Evolutionary conservation across 2,113 vertebrate genomes (phyloP).

Genomic region (Symphodus melops): DNA sequence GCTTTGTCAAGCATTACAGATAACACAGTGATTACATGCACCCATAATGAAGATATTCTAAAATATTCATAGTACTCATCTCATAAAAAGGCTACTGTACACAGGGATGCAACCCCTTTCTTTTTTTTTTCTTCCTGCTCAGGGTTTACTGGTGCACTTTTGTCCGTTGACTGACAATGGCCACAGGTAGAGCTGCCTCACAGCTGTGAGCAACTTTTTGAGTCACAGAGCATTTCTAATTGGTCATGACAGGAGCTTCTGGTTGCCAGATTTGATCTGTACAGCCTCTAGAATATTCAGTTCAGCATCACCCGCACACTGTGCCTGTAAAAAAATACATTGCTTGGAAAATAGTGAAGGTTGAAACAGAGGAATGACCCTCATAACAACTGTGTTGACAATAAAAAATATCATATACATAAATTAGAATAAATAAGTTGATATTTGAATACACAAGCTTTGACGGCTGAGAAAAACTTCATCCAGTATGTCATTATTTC

Average conservation of each 20-base stretch:
- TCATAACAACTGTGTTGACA: conserved; percentile 16
- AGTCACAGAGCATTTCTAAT: conserved; percentile 75
- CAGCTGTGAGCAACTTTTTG: conserved; percentile 56
- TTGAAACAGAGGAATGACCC: conserved; percentile 19
- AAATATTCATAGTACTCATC: conserved; percentile 73
- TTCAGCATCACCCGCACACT: conserved; percentile 31
- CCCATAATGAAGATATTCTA: conserved; percentile 62
- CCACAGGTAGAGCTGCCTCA: conserved; percentile 63
- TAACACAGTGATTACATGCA: conserved; percentile 71
- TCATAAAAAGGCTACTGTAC: conserved; percentile 35
- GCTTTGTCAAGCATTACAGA: conserved; percentile 61
- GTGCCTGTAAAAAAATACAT: conserved; percentile 56
- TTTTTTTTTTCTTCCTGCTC: neutral
- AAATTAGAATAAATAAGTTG: neutral
- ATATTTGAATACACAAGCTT: neutral
- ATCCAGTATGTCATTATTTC: neutral
- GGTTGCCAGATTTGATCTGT: conserved; percentile 71
- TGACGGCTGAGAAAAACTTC: neutral
- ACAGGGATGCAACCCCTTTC: conserved; percentile 4
- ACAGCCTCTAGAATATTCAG: conserved; percentile 60
- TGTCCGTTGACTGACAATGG: conserved; percentile 62
- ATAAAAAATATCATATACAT: conserved; percentile 1
- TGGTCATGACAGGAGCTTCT: conserved; percentile 75
- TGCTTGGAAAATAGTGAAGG: conserved; percentile 28
- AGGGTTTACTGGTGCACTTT: conserved; percentile 37